Conservation (phyloP, 2,113 vertebrate genomes). For the Delphinapterus leucas region DNA sequence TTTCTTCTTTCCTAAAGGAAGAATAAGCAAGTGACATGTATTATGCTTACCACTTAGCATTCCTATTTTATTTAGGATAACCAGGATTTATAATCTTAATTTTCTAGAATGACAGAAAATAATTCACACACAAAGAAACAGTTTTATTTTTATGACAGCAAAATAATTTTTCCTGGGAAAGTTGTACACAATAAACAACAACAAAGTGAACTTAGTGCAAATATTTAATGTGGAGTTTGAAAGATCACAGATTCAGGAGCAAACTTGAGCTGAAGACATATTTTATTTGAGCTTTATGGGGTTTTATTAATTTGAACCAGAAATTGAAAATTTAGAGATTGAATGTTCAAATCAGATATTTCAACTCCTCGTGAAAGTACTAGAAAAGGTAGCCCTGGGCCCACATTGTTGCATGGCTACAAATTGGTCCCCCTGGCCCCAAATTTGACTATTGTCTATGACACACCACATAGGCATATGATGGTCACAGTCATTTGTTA, state of each 20-base stretch:
- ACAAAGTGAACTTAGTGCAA: not conserved
- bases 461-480: not conserved
- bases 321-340: not conserved
- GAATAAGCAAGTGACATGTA: not conserved
- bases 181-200: not conserved
- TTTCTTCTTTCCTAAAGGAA: not conserved
- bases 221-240: not conserved
- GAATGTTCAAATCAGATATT: not conserved
- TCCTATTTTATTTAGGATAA: not conserved
- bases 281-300: not conserved
- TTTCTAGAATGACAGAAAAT: not conserved
- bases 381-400: not conserved
- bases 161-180: not conserved
- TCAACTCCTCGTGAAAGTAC: not conserved
- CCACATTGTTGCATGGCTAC: not conserved
- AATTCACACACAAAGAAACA: not conserved
- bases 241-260: not conserved
- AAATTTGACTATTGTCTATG: not conserved
- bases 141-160: not conserved
- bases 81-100: not conserved
- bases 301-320: not conserved
- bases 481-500: not conserved
- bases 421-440: not conserved
- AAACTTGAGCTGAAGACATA: not conserved
- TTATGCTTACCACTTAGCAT: not conserved